phyloP scores from a whole-genome alignment of 2,797 vertebrate species.

The Ctenochaetus hawaiiensis region DNA sequence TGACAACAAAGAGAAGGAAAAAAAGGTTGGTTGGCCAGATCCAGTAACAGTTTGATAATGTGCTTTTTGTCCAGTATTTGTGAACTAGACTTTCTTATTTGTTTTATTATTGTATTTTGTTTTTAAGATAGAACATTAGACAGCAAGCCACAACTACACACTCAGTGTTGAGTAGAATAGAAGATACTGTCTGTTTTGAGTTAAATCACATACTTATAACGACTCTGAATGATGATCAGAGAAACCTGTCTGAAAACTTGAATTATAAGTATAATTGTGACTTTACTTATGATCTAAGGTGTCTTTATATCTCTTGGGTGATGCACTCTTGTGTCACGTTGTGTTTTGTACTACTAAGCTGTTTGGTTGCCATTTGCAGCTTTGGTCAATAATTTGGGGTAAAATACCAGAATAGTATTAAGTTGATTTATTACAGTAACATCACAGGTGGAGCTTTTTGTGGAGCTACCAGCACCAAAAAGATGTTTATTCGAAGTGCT shows the following conservation, averaged over 20 bases:
- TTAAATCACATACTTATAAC: not conserved
- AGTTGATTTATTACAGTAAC: not conserved
- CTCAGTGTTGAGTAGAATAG: not conserved
- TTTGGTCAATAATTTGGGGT: not conserved
- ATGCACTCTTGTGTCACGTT: not conserved
- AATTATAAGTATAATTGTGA: not conserved
- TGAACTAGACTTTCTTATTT: conserved; percentile 1
- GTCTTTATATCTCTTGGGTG: not conserved
- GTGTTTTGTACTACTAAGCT: not conserved
- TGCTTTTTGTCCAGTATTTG: not conserved
- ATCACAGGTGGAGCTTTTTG: not conserved
- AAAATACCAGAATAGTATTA: not conserved
- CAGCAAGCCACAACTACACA: not conserved
- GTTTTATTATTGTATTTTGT: not conserved
- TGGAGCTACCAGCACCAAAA: not conserved
- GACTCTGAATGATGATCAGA: not conserved
- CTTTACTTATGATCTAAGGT: no score
- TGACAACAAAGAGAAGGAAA: conserved; percentile 84
- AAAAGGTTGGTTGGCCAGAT: conserved; percentile 76
- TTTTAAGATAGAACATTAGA: not conserved
- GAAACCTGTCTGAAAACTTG: no score
- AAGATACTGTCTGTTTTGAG: not conserved
- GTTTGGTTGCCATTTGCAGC: not conserved
- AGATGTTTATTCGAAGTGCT: not conserved
- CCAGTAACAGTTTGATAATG: not conserved